Evolutionary conservation across 2,797 vertebrate species (phyloP), one percentile per base, ranked within the genome.

Genomic region (Bradypodion ventrale): DNA sequence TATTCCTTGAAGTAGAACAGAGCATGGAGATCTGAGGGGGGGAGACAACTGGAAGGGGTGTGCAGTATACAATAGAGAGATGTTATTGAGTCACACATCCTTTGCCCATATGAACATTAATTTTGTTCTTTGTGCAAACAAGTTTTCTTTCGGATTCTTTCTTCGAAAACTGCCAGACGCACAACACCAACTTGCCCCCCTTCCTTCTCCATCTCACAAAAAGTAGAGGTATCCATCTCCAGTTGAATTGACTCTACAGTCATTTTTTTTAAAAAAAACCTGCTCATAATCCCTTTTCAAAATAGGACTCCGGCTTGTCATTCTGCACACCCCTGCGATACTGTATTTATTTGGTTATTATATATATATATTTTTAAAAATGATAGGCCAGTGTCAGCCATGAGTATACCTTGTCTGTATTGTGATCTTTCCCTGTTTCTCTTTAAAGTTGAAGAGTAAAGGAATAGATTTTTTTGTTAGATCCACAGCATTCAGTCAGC

Each of bases 401-500:
- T 91, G 91, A 21, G 88, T 85, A 74, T 87, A 79, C 85, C 90
- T 93, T 91, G 87, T 89, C 87, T 87, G 76, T 87, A 90, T 89
- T 83, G 89, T 87, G 63, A 87, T 88, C 89, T 90, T 90, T 87
- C 87, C 75, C 83, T 52, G 77, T 80, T 42, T 74, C 86, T 82
- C 83, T 75, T 37, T 42, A 78, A 86, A 88, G 82, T 88, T 1
- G 63, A 91, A 89, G 90, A 85, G 84, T 85, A 89, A 94, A 92
- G 92, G 90, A 91, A 88, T 90, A 89, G 88, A 87, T 56, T 56
- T 56, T 87, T 88, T 88, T 88, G 78, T 60, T 79, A 82, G 86
- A 89, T 90, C 89, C 91, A 40, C 87, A 84, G 83, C 90, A 85
- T 91, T 93, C 93, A 93, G 91, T 94, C 93, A 94, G 92, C 95